These are phyloP conservation scores for Sapajus apella DNA, from an alignment of 2,113 vertebrate species.

Conservation along the genomic window DNA sequence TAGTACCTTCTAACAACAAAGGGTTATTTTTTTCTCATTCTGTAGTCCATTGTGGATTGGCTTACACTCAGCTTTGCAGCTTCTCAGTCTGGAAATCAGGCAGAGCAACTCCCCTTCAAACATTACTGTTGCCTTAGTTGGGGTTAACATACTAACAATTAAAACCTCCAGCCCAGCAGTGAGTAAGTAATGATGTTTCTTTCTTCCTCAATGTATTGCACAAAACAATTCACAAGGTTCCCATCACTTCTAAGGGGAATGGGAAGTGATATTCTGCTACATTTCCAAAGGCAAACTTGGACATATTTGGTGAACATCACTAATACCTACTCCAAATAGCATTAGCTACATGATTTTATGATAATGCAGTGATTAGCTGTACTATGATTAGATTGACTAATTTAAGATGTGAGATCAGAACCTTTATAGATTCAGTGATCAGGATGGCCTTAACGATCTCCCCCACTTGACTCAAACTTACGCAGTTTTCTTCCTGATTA, in stretches of 20 bases:
- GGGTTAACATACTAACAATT: background rate
- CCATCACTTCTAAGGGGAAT: background rate
- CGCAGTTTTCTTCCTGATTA: background rate
- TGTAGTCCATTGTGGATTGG: rapidly evolving
- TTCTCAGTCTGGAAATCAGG: background rate
- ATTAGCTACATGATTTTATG: background rate
- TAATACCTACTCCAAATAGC: too few relatives aligned
- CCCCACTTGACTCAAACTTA: background rate
- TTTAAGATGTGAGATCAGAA: background rate
- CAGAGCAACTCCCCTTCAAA: background rate
- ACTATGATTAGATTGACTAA: background rate
- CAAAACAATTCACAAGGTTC: background rate
- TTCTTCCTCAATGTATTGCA: background rate
- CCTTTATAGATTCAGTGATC: background rate
- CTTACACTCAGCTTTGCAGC: background rate
- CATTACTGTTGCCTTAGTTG: too few relatives aligned
- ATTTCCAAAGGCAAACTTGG: background rate
- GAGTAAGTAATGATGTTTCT: background rate
- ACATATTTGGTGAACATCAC: background rate
- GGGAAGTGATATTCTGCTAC: background rate
- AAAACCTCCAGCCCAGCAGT: background rate
- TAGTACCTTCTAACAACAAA: background rate
- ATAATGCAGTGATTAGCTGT: background rate
- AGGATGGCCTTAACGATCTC: background rate
- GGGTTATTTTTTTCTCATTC: background rate